Evolutionary conservation across 2,888 invertebrate species (phyloP).

Genomic region (Cantharis nigra): DNA sequence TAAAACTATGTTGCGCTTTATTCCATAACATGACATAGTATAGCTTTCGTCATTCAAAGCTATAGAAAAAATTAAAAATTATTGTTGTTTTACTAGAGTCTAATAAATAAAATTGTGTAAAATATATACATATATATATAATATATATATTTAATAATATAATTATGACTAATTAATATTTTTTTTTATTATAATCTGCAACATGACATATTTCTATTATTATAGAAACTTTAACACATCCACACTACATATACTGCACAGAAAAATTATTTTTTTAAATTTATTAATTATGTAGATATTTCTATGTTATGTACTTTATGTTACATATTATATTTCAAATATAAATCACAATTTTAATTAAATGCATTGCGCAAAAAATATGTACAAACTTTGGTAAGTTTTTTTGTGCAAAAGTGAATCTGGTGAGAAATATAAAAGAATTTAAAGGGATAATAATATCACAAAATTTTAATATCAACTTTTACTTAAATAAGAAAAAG

Average conservation of each 20-base stretch:
- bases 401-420: neutral
- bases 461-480: neutral
- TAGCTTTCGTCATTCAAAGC: neutral
- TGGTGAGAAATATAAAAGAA: neutral
- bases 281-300: conserved; percentile 23
- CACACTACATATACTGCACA: conserved; percentile 40
- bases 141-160: neutral
- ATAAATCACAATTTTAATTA: conserved; percentile 41
- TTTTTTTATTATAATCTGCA: conserved; percentile 38
- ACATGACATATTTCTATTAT: conserved; percentile 44
- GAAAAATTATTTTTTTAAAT: conserved; percentile 10
- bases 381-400: neutral
- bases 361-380: conserved; percentile 20
- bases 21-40: neutral
- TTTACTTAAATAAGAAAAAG: conserved; percentile 11
- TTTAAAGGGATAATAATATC: neutral
- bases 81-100: conserved; percentile 4
- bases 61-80: conserved; percentile 15
- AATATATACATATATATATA: conserved; percentile 40
- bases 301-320: conserved; percentile 30
- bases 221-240: conserved; percentile 40
- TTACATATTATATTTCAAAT: conserved; percentile 37
- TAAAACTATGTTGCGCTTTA: conserved; percentile 6
- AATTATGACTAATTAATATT: conserved; percentile 26
- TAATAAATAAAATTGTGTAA: conserved; percentile 33